These are phyloP conservation scores for Epinephelus cyanopodus DNA, from an alignment of 2,113 vertebrate genomes.

Conservation along the genomic window DNA sequence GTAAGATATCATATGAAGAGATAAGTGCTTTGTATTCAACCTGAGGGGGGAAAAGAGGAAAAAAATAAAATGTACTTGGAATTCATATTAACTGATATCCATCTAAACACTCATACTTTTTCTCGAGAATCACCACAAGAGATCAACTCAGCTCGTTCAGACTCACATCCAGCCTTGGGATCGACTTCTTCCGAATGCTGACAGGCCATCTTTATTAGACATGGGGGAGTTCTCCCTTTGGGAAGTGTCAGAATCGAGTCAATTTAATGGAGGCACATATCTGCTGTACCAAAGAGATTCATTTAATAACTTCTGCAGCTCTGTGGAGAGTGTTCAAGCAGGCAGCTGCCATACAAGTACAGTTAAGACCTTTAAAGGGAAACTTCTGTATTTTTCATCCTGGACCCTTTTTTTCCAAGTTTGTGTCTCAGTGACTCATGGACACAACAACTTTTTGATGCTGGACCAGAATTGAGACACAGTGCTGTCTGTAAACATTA, in stretches of 20 bases:
- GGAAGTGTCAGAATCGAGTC: constrained; percentile 52
- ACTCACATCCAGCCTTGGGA: constrained; percentile 43
- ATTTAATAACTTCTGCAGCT: constrained; percentile 62
- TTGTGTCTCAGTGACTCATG: too few relatives aligned
- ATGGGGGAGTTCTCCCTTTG: constrained; percentile 38
- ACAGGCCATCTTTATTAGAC: constrained; percentile 62
- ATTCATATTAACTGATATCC: constrained; percentile 58
- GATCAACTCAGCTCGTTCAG: constrained; percentile 26
- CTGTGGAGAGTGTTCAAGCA: constrained; percentile 39
- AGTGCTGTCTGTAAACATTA: too few relatives aligned
- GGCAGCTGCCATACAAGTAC: constrained; percentile 35
- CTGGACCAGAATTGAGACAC: too few relatives aligned
- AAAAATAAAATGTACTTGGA: constrained; percentile 31
- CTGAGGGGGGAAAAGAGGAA: constrained; percentile 18
- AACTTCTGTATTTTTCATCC: too few relatives aligned
- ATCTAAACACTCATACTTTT: constrained; percentile 21
- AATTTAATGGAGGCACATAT: constrained; percentile 47
- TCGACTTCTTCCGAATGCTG: constrained; percentile 53
- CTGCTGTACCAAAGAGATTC: constrained; percentile 55
- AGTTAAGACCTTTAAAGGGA: constrained; percentile 31
- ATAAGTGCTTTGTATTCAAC: constrained; percentile 6
- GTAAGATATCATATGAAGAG: constrained; percentile 4
- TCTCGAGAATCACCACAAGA: constrained; percentile 8
- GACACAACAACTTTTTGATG: too few relatives aligned
- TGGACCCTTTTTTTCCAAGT: too few relatives aligned